Conservation (phyloP, 2,888 invertebrate genomes). For the Tipula helvola region DNA sequence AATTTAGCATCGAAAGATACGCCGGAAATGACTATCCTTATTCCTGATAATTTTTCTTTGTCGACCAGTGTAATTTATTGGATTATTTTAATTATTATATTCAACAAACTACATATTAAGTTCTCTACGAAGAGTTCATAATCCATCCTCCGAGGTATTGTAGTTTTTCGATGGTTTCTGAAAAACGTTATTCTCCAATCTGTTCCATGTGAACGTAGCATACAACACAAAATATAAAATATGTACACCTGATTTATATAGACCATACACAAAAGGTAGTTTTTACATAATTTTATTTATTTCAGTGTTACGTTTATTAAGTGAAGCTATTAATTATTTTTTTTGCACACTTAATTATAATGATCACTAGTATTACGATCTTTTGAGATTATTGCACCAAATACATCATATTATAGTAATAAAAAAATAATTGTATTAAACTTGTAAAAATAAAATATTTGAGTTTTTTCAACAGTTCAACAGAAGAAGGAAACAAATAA, state of each 20-base stretch:
- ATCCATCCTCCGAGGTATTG: no score
- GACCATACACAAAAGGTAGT: not conserved
- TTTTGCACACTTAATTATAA: not conserved
- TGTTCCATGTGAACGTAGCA: no score
- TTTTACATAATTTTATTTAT: not conserved
- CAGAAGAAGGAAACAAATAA: not conserved
- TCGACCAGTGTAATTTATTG: no score
- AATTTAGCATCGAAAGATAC: no score
- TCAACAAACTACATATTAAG: no score
- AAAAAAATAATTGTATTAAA: not conserved
- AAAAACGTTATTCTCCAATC: no score
- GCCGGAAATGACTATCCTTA: no score
- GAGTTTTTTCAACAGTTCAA: not conserved
- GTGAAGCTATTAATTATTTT: not conserved
- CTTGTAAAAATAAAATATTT: not conserved
- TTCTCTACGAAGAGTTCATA: no score
- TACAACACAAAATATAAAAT: not conserved
- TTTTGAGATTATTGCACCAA: not conserved
- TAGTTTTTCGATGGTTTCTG: no score
- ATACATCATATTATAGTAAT: not conserved
- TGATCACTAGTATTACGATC: not conserved
- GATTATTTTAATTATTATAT: no score
- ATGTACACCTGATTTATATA: not conserved
- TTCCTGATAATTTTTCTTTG: no score
- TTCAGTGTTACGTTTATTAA: not conserved